These are phyloP conservation scores for Bufo bufo DNA, from an alignment of 2,113 vertebrate genomes.

Conservation along the genomic window DNA sequence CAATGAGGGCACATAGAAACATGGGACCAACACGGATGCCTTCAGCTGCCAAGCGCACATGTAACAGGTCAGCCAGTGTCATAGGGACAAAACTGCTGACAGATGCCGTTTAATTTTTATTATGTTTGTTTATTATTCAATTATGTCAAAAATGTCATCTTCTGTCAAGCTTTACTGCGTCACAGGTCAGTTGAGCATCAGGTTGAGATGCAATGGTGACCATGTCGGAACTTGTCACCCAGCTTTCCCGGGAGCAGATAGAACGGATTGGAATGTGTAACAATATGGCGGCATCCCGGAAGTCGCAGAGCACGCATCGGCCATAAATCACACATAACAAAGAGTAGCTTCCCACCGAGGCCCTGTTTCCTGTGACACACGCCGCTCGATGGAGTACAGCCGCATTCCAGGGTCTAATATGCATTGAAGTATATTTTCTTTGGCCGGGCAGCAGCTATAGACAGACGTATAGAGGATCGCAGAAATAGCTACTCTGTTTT, in stretches of 20 bases:
- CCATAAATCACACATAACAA: neutral
- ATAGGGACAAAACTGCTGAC: too few relatives aligned
- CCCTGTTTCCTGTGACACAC: neutral
- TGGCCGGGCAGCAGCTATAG: neutral
- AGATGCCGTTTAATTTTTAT: too few relatives aligned
- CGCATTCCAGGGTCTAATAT: neutral
- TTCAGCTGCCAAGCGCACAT: too few relatives aligned
- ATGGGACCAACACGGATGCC: too few relatives aligned
- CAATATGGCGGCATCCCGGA: neutral
- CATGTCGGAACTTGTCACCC: neutral
- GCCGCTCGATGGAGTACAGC: neutral
- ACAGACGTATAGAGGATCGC: conserved; percentile 1
- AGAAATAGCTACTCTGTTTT: conserved; percentile 26
- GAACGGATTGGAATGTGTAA: too few relatives aligned
- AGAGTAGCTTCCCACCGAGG: neutral
- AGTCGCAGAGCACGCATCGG: neutral
- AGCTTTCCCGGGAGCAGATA: neutral
- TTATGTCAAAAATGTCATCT: too few relatives aligned
- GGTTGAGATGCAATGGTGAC: neutral
- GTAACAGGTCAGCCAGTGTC: too few relatives aligned
- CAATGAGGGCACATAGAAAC: too few relatives aligned
- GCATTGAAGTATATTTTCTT: conserved; percentile 25
- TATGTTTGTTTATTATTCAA: too few relatives aligned
- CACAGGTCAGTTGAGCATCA: too few relatives aligned
- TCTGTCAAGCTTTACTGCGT: too few relatives aligned